phyloP scores from a whole-genome alignment of 2,888 invertebrate species.

The Polyploca ridens region DNA sequence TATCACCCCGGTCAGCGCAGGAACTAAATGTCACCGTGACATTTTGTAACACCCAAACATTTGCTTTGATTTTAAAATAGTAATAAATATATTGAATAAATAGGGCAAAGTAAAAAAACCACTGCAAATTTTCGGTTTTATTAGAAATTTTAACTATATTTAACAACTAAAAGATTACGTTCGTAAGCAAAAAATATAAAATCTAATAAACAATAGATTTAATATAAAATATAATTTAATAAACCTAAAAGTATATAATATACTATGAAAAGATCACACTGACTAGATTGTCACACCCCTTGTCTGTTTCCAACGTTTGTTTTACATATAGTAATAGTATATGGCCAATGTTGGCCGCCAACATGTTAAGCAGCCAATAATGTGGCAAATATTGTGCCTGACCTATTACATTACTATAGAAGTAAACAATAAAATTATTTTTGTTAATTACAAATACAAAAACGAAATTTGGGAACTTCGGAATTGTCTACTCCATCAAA shows the following conservation, averaged over 20 bases:
- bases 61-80: constrained; percentile 34
- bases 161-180: constrained; percentile 37
- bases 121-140: constrained; percentile 37
- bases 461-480: constrained; percentile 31
- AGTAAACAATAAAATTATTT: constrained; percentile 27
- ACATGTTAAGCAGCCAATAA: constrained; percentile 5
- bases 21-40: no score
- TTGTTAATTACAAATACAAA: constrained; percentile 63
- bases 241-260: constrained; percentile 42
- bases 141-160: constrained; percentile 46
- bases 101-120: constrained; percentile 17
- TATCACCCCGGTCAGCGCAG: no score
- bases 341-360: constrained; percentile 5
- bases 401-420: constrained; percentile 22
- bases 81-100: not conserved
- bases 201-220: constrained; percentile 40
- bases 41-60: no score
- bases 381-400: constrained; percentile 15
- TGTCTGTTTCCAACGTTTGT: constrained; percentile 63
- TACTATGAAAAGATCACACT: constrained; percentile 74
- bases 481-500: constrained; percentile 29
- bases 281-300: constrained; percentile 84
- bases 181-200: constrained; percentile 35
- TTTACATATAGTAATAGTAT: constrained; percentile 23
- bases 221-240: constrained; percentile 42